Base-by-base conservation (phyloP, 2,888 invertebrate genomes). In the Yponomeuta malinellus region DNA sequence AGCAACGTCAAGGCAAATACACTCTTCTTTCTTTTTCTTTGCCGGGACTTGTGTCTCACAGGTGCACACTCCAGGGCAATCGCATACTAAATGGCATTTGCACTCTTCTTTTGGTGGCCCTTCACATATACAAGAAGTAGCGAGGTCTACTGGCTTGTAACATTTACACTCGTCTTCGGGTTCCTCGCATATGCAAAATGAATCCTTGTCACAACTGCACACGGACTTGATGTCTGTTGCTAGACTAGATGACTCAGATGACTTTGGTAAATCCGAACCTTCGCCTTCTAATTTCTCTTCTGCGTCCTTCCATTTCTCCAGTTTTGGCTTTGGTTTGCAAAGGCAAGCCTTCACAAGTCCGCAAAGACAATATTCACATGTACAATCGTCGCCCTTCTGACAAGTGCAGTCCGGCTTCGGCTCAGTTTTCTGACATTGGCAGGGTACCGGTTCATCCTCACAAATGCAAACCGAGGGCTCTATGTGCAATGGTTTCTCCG, bases 341-440 rank as follows among this genome's bases (percentile, higher is more conserved):
- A 83, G 63, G 72, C 90, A 90, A 63, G 78, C 74, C 68, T 78
- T 83, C 73, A 80, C 83, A 6, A 82, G 73, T 10, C 78, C 86
- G 75, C 90, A 90, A 73, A 85, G 73, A 75, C 90, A 90, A 8
- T 75, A 73, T 72, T 77, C 69, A 31, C 89, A 89, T 63, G 76
- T 80, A 75, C 90, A 90, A 69, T 81, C 73, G 73, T 81, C 78
- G 31, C 83, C 87, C 79, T 83, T 87, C 15, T 77, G 73, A 73
- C 89, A 90, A 66, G 75, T 73, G 72, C 90, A 90, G 43, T 70
- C 69, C 9, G 76, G 73, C 73, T 81, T 80, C 12, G 79, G 78
- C 1, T 80, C 78, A 52, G 78, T 76, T 72, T 81, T 77, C 75
- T 90, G 90, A 71, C 90, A 91, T 48, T 75, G 75, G 72, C 90